Evolutionary conservation across 2,113 vertebrate genomes (phyloP).

Genomic region (Tragulus kanchil): DNA sequence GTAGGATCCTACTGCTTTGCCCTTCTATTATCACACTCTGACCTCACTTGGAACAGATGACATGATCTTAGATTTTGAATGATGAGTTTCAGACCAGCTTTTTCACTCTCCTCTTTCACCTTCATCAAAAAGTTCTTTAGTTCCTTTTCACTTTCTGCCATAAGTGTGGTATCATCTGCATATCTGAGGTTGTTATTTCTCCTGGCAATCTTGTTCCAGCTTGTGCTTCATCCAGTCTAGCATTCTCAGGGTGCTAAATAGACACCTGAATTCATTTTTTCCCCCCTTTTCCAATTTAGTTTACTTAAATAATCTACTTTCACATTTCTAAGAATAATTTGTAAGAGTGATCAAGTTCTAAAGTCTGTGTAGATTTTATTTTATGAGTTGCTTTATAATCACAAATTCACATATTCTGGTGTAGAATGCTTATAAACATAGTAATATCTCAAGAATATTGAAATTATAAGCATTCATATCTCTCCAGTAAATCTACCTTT

Average conservation of each 20-base stretch:
- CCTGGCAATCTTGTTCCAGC: no score
- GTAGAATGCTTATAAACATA: not conserved
- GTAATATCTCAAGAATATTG: slow-evolving; percentile 32
- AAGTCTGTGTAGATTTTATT: slow-evolving; percentile 11
- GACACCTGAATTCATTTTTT: not conserved
- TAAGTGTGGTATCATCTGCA: no score
- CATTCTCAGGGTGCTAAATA: not conserved
- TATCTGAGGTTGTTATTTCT: no score
- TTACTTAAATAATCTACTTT: not conserved
- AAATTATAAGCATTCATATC: slow-evolving; percentile 4
- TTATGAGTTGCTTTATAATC: slow-evolving; percentile 3
- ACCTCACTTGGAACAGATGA: no score
- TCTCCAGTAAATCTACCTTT: slow-evolving; percentile 39
- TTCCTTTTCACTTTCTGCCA: no score
- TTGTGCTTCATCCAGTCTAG: no score
- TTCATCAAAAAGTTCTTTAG: no score
- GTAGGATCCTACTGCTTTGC: not conserved
- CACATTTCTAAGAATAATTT: not conserved
- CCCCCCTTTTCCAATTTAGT: not conserved
- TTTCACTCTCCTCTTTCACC: no score
- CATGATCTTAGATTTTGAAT: no score
- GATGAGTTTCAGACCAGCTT: no score
- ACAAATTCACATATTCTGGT: not conserved
- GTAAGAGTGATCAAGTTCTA: slow-evolving; percentile 18
- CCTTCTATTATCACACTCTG: not conserved